Conservation (phyloP, 2,113 vertebrate species). For the Oreotrochilus melanogaster region DNA sequence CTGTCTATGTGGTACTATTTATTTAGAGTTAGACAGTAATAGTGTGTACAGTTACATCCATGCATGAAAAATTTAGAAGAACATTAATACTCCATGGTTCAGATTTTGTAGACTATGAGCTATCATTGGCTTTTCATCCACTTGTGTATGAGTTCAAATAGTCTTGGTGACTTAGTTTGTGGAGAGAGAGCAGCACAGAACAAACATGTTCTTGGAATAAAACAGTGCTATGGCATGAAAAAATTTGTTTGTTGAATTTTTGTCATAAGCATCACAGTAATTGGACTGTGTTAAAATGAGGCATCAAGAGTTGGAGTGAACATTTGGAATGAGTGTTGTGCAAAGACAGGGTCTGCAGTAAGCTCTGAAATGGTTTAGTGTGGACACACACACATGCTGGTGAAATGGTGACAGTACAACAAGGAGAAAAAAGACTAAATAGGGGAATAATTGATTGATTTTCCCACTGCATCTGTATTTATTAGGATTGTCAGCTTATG, state of each 20-base stretch:
- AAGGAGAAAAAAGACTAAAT: not conserved
- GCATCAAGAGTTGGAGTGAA: not conserved
- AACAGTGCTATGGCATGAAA: not conserved
- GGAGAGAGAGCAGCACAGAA: not conserved
- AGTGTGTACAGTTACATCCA: not conserved
- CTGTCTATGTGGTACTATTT: rapidly evolving
- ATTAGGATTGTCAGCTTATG: not conserved
- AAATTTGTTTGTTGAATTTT: not conserved
- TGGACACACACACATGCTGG: not conserved
- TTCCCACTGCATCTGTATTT: not conserved
- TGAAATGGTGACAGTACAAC: not conserved
- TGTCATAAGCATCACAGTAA: not conserved
- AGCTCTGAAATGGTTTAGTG: not conserved
- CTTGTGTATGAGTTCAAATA: not conserved
- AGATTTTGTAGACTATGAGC: not conserved
- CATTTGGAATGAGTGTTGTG: not conserved
- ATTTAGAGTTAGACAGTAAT: not conserved
- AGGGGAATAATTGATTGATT: not conserved
- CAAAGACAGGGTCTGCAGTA: not conserved
- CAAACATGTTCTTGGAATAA: not conserved
- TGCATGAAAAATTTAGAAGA: not conserved
- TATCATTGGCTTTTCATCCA: not conserved
- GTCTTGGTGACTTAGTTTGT: not conserved
- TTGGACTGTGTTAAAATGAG: not conserved
- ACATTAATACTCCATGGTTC: not conserved